These are phyloP conservation scores for Apamea anceps DNA, from an alignment of 2,888 invertebrate genomes.

Conservation along the genomic window DNA sequence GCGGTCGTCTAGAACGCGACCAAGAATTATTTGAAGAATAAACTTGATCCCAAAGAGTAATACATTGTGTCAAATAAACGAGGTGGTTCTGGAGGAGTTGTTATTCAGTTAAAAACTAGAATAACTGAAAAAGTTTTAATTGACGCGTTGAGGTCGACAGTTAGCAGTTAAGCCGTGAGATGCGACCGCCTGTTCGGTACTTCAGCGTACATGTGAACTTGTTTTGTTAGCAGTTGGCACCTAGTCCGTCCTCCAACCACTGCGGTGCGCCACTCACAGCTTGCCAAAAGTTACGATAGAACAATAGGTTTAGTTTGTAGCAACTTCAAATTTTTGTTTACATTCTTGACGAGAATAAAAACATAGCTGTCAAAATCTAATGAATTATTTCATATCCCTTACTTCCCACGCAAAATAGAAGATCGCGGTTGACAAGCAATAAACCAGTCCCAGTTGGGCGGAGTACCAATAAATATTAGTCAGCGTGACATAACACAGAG, in stretches of 20 bases:
- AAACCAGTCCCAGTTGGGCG: conserved; percentile 73
- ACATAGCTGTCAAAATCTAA: conserved; percentile 51
- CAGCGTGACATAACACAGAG: conserved; percentile 71
- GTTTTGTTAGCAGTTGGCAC: conserved; percentile 73
- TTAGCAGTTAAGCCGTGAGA: conserved; percentile 67
- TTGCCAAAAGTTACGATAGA: conserved; percentile 73
- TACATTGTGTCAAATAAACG: conserved; percentile 50
- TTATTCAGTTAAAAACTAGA: conserved; percentile 60
- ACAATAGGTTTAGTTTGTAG: conserved; percentile 70
- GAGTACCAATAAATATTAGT: conserved; percentile 72
- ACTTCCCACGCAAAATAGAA: conserved; percentile 72
- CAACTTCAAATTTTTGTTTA: conserved; percentile 65
- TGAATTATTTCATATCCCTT: conserved; percentile 64
- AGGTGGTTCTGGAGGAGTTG: conserved; percentile 36
- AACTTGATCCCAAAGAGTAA: conserved; percentile 44
- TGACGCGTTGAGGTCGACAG: conserved; percentile 75
- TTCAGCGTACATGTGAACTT: conserved; percentile 69
- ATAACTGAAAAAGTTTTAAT: conserved; percentile 78
- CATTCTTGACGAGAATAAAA: conserved; percentile 43
- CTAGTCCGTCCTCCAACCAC: conserved; percentile 72
- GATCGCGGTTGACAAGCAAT: conserved; percentile 72
- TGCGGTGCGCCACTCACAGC: conserved; percentile 69
- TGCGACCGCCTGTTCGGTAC: conserved; percentile 68
- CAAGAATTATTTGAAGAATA: conserved; percentile 50
- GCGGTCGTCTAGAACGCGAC: conserved; percentile 55